These are phyloP conservation scores for Rhizomys pruinosus DNA, from an alignment of 2,113 vertebrate species.

Conservation along the genomic window DNA sequence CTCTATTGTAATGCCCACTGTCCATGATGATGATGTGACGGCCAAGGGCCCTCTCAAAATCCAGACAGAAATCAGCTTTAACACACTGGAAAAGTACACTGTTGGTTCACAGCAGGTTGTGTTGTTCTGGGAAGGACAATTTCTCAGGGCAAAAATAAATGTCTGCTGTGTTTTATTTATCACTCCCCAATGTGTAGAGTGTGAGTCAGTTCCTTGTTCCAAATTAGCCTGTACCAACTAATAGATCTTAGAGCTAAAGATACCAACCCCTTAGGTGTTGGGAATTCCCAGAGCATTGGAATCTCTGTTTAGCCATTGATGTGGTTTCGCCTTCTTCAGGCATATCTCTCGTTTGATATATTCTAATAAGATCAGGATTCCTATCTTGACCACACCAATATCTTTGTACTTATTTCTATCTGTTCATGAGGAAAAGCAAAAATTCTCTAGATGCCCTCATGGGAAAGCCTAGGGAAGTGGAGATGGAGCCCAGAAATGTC, in stretches of 20 bases:
- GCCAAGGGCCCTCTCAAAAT: constrained; percentile 1
- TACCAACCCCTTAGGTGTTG: background rate
- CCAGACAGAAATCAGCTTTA: constrained; percentile 24
- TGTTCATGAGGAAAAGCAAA: constrained; percentile 33
- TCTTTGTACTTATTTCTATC: background rate
- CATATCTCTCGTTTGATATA: background rate
- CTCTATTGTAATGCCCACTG: background rate
- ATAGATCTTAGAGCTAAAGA: background rate
- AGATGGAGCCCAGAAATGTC: background rate
- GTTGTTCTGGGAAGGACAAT: constrained; percentile 1
- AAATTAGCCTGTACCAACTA: background rate
- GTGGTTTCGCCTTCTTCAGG: background rate
- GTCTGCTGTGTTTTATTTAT: background rate
- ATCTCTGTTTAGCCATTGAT: background rate
- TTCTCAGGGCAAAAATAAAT: background rate
- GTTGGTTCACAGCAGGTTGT: background rate
- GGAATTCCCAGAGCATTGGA: background rate
- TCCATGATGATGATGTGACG: background rate
- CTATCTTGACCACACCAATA: background rate
- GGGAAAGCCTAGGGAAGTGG: background rate
- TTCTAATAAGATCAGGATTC: background rate
- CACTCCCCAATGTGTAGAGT: background rate
- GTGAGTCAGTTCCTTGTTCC: background rate
- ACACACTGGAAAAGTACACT: background rate
- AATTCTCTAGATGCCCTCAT: background rate